These are phyloP conservation scores for Monopis laevigella DNA, from an alignment of 2,888 invertebrate genomes.

Conservation along the genomic window DNA sequence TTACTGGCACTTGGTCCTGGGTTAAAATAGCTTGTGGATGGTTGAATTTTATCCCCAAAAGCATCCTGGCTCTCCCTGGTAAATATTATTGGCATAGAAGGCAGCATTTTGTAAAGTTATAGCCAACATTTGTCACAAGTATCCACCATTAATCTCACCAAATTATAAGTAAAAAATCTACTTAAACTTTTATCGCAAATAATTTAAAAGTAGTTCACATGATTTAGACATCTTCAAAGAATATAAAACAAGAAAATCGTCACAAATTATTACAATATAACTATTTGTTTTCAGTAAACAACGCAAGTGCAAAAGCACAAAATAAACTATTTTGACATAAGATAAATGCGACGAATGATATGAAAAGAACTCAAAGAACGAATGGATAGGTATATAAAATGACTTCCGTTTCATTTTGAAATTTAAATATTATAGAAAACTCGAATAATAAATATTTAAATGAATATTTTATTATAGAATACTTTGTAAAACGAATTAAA, in stretches of 20 bases:
- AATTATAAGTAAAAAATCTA: not conserved
- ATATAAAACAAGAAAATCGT: conserved; percentile 28
- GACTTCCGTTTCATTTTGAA: no score
- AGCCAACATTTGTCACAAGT: not conserved
- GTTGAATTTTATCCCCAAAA: conserved; percentile 54
- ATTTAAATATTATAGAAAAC: no score
- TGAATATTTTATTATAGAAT: no score
- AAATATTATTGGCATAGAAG: conserved; percentile 61
- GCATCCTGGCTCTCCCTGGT: conserved; percentile 59
- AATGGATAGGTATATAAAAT: no score
- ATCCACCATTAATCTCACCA: conserved; percentile 1
- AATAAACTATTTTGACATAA: no score
- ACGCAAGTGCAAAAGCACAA: conserved; percentile 33
- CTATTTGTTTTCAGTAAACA: conserved; percentile 38
- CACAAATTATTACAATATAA: conserved; percentile 27
- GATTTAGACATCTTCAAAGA: conserved; percentile 13
- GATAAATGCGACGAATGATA: no score
- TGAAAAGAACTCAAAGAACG: no score
- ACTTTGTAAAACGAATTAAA: no score
- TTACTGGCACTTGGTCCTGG: not conserved
- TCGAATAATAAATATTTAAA: no score
- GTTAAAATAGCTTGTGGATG: conserved; percentile 47
- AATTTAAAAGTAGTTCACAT: not conserved
- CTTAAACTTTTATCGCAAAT: not conserved
- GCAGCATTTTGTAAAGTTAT: conserved; percentile 37